A percentile compares a stretch with the other conserved stretches of the same genome.
Conservation (phyloP, 2,797 vertebrate species). For the Hylomyscus alleni region DNA sequence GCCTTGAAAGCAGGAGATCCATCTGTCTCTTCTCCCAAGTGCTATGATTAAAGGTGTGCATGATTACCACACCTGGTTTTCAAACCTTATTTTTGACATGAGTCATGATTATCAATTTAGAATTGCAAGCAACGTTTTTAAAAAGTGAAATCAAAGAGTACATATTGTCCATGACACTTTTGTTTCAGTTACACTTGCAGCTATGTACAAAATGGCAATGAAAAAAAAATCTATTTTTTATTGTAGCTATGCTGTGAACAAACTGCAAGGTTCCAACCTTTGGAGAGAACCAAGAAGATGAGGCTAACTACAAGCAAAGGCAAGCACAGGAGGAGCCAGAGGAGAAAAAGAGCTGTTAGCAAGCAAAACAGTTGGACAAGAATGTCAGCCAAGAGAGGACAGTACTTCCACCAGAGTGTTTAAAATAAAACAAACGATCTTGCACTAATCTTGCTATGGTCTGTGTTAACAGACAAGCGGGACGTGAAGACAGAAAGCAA, state of each 20-base stretch:
- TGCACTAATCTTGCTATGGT: neutral
- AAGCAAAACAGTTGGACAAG: neutral
- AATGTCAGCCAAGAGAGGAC: neutral
- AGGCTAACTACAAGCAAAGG: neutral
- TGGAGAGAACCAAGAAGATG: neutral
- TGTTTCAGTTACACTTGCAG: neutral
- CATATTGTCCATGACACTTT: neutral
- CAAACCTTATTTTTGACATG: neutral
- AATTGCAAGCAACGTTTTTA: conserved; percentile 34
- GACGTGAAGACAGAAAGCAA: neutral
- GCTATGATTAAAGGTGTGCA: neutral
- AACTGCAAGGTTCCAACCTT: neutral
- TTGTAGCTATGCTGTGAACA: neutral
- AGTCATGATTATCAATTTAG: conserved; percentile 47
- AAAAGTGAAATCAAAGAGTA: conserved; percentile 38
- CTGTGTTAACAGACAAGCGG: neutral
- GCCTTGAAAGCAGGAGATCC: neutral
- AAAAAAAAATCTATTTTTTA: conserved; percentile 33
- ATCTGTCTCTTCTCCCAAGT: neutral
- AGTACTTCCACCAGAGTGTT: neutral
- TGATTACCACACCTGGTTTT: neutral
- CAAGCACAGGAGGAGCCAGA: neutral
- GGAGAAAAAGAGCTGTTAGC: neutral
- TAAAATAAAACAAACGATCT: neutral
- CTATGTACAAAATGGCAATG: neutral